Evolutionary conservation across 1,140 invertebrate genomes (phyloP).

Genomic region (Aphelenchoides fujianensis): DNA sequence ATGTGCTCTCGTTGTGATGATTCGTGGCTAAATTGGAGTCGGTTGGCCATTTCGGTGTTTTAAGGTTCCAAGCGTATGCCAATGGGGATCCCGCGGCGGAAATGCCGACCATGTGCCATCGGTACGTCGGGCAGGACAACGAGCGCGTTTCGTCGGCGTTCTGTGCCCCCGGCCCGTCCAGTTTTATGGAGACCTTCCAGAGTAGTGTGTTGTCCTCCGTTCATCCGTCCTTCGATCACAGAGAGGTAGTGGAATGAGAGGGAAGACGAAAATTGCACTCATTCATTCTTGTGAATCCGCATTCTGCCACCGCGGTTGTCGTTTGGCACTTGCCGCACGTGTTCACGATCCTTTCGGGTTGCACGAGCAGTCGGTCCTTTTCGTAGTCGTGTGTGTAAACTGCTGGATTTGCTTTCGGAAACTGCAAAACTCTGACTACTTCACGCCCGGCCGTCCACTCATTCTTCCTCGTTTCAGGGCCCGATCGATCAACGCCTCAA

Average conservation of each 20-base stretch:
- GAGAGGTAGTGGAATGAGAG: neutral
- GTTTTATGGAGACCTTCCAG: constrained; percentile 4
- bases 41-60: constrained; percentile 15
- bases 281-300: no score
- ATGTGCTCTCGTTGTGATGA: no score
- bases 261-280: no score
- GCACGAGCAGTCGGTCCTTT: no score
- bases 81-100: neutral
- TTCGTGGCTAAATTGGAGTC: neutral
- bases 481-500: neutral
- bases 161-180: neutral
- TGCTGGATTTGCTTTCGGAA: no score
- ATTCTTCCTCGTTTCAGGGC: neutral
- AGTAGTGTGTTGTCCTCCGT: neutral
- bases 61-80: neutral
- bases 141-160: neutral
- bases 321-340: no score
- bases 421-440: no score
- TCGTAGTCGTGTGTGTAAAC: no score
- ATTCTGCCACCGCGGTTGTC: no score
- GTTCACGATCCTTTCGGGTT: no score
- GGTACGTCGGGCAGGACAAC: neutral
- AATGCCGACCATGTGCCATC: constrained; percentile 6
- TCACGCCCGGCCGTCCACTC: no score
- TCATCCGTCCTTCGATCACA: neutral